Evolutionary conservation across 2,113 vertebrate species (phyloP), one percentile per base, ranked within the genome.

Genomic region (Accipiter cooperii): DNA sequence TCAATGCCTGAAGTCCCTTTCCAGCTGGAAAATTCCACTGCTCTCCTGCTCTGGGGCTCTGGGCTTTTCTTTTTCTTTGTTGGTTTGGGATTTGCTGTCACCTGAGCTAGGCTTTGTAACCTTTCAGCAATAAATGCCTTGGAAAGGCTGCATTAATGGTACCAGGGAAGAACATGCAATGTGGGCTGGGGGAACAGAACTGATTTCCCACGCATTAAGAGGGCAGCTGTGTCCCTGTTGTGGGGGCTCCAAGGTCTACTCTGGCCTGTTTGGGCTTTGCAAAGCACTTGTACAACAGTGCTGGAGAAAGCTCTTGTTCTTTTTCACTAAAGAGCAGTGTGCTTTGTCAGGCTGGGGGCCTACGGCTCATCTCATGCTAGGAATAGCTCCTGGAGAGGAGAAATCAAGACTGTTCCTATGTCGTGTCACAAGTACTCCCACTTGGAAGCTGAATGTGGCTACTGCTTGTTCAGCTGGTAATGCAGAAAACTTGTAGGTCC

Each of bases 1-100:
- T 88, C 44, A 52, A 26, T 47, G 58, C 54, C 44, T 92, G 24
- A 25, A 65, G 79, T 80, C 83, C 70, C 74, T 90, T 87, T 90
- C 82, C 78, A 93, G 87, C 70, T 96, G 87, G 90, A 96, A 96
- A 95, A 90, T 93, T 95, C 90, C 71, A 94, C 82, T 88, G 61
- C 54, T 93, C 6, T 84, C 34, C n/a, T 75, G 69, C 74, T 82
- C 63, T 68, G 82, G 25, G 63, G 25, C 17, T 85, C 52, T 83
- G 77, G 29, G 78, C 13, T 91, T 91, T 58, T 81, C 51, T 92
- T 89, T 91, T 87, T 74, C 70, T 68, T 94, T 46, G 58, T 74
- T 91, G 89, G 22, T 88, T 87, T 94, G 93, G 71, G 91, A 83
- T 92, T 91, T 88, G 42, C 84, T 87, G 66, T 91, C 87, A 88